phyloP scores from a whole-genome alignment of 2,797 vertebrate genomes.

The Neomorphus geoffroyi region DNA sequence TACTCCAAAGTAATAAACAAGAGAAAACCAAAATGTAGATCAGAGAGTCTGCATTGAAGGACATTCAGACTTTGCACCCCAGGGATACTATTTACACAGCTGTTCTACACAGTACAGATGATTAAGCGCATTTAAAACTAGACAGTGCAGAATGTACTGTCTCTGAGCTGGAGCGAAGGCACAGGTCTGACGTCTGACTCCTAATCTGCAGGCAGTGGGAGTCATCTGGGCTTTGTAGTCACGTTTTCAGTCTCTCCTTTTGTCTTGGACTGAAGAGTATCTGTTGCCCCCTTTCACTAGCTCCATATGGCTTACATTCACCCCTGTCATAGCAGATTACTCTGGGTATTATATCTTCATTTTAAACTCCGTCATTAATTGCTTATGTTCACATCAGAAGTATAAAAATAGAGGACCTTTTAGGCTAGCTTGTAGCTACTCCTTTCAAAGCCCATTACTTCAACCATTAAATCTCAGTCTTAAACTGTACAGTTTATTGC shows the following conservation, averaged over 20 bases:
- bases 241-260: not conserved
- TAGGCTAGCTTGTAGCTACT: not conserved
- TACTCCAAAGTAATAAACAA: not conserved
- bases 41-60: not conserved
- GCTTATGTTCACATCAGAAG: not conserved
- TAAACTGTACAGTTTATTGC: not conserved
- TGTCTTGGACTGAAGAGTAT: not conserved
- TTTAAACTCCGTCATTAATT: not conserved
- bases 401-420: not conserved
- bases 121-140: not conserved
- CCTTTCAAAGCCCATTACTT: not conserved
- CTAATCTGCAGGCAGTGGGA: not conserved
- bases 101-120: not conserved
- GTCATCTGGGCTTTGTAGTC: not conserved
- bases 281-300: not conserved
- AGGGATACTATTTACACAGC: not conserved
- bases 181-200: not conserved
- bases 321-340: not conserved
- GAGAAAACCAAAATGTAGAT: not conserved
- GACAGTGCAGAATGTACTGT: not conserved
- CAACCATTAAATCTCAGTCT: not conserved
- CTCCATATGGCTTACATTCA: not conserved
- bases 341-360: not conserved
- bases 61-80: not conserved
- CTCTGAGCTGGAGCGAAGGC: fast-evolving